phyloP scores from a whole-genome alignment of 2,888 invertebrate species.

The Orthosia cruda region DNA sequence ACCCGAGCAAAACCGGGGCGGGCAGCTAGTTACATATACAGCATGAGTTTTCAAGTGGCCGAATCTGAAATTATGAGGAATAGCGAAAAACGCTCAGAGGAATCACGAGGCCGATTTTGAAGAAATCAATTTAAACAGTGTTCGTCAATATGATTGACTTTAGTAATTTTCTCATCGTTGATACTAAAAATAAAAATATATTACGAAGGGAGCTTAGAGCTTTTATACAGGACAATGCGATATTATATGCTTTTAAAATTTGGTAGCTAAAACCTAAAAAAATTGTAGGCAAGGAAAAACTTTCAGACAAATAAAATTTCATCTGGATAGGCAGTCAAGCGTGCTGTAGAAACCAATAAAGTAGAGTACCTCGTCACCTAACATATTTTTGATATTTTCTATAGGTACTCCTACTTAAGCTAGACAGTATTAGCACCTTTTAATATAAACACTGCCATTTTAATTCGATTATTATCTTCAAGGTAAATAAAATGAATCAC shows the following conservation, averaged over 20 bases:
- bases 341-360: not conserved
- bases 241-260: not conserved
- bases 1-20: too few relatives aligned
- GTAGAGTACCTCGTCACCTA: slow-evolving; percentile 7
- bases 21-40: too few relatives aligned
- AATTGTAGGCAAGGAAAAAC: too few relatives aligned
- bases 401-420: too few relatives aligned
- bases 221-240: not conserved
- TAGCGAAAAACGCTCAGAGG: too few relatives aligned
- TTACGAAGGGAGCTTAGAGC: not conserved
- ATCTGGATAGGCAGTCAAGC: slow-evolving; percentile 1
- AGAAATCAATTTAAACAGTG: too few relatives aligned
- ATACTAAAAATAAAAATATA: not conserved
- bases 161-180: not conserved
- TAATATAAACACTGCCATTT: slow-evolving; percentile 31
- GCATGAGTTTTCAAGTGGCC: too few relatives aligned
- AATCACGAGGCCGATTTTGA: too few relatives aligned
- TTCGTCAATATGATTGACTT: not conserved
- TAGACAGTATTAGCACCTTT: slow-evolving; percentile 19
- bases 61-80: too few relatives aligned
- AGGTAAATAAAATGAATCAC: slow-evolving; percentile 53
- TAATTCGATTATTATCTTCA: slow-evolving; percentile 37
- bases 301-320: not conserved
- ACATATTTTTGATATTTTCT: slow-evolving; percentile 33
- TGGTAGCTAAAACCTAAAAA: too few relatives aligned